Percentiles rank a stretch among this genome's conserved stretches.
These are phyloP conservation scores for Myoxocephalus aenaeus DNA, from an alignment of 2,797 vertebrate species.

Conservation along the genomic window DNA sequence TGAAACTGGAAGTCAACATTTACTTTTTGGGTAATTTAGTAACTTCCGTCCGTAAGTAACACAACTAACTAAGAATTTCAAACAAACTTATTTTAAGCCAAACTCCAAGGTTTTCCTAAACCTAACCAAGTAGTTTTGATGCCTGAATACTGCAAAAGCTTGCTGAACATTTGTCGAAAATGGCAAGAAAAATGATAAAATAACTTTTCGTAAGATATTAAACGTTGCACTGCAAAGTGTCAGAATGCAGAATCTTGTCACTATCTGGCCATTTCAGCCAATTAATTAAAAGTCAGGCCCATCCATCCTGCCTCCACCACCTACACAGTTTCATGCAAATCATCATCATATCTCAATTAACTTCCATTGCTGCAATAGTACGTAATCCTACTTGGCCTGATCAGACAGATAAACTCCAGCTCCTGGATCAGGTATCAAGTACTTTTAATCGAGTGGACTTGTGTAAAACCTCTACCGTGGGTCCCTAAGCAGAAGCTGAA, in stretches of 20 bases:
- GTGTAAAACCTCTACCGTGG: too few relatives aligned
- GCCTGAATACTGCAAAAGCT: not conserved
- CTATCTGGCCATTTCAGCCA: not conserved
- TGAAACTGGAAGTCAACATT: not conserved
- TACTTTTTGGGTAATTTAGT: not conserved
- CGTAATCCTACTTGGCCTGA: not conserved
- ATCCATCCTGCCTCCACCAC: not conserved
- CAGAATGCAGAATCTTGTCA: not conserved
- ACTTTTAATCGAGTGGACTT: not conserved
- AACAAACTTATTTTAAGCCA: too few relatives aligned
- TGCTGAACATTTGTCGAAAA: not conserved
- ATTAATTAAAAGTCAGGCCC: not conserved
- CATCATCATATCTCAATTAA: not conserved
- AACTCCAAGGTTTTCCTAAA: too few relatives aligned
- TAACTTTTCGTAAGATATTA: not conserved
- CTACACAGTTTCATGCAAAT: not conserved
- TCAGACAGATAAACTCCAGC: not conserved
- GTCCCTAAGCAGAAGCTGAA: not conserved
- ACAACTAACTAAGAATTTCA: not conserved
- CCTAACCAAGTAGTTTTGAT: too few relatives aligned
- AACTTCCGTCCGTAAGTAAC: not conserved
- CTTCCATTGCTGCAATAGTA: not conserved
- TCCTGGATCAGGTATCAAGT: not conserved
- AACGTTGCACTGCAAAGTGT: not conserved
- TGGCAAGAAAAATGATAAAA: accelerated